Evolutionary conservation across 2,113 vertebrate genomes (phyloP), one percentile per base, ranked within the genome.

Genomic region (Poecilia latipinna): DNA sequence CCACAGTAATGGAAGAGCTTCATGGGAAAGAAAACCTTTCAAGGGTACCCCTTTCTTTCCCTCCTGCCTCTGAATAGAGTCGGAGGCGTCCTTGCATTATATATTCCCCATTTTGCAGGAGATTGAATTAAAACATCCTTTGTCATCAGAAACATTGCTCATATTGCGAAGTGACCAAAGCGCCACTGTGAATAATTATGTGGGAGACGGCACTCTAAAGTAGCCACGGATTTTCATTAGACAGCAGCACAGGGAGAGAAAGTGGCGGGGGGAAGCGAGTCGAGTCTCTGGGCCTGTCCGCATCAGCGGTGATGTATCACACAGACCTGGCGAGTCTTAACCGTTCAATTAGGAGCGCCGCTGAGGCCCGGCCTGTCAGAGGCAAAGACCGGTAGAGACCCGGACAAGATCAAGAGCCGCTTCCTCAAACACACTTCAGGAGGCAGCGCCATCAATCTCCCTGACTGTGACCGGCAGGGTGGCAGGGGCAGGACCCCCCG

Each of bases 321-420:
- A 77, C 81, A 69, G 87, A 28, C 79, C 89, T 85, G 70, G 74
- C 69, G 75, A 87, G 89, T 88, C 86, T 80, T 85, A 89, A 89
- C 87, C 70, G 87, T 92, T 91, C 88, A 92, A 92, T 93, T 92
- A 93, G 86, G 79, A 82, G 82, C 82, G 77, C 81, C 74, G 86
- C 89, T 64, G 84, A 89, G 83, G 77, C 84, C 82, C 78, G 13
- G 85, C 75, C 89, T 88, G 89, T 85, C 88, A 80, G 84, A 51
- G 83, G 72, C 73, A 78, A 69, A 79, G 74, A 82, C 78, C 86
- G 67, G 84, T 78, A 68, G 86, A 89, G 90, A 89, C 74, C 78
- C 72, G 82, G 86, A 89, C 88, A 87, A 87, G 87, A 93, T 90
- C 89, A 90, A 89, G 83, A 89, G 82, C 85, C 12, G 82, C 87